These are phyloP conservation scores for Collichthys lucidus DNA, from an alignment of 2,113 vertebrate genomes.

Conservation along the genomic window DNA sequence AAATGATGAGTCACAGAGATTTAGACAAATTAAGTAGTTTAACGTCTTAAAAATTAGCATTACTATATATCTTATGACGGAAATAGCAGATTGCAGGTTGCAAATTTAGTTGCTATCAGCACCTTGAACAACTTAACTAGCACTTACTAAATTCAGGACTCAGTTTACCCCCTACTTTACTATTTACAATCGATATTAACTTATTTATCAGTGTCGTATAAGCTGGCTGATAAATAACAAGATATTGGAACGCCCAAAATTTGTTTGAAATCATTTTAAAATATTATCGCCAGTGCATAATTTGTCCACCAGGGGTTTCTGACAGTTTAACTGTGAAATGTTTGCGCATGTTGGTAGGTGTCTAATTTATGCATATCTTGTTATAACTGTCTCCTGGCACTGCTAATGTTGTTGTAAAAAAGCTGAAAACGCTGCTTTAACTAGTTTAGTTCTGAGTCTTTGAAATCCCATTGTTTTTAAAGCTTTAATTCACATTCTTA, in stretches of 20 bases:
- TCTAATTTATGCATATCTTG: not conserved
- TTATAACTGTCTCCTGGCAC: not conserved
- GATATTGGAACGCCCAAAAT: not conserved
- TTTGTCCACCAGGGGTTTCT: not conserved
- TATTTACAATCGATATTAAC: not conserved
- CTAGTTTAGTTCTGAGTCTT: not conserved
- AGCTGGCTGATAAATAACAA: no score
- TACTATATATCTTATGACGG: not conserved
- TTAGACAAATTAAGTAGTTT: no score
- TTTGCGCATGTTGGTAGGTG: not conserved
- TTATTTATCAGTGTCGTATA: not conserved
- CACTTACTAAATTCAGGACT: not conserved
- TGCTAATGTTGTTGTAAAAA: not conserved
- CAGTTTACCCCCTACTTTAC: not conserved
- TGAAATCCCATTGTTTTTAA: not conserved
- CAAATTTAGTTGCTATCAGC: not conserved
- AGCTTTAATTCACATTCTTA: not conserved
- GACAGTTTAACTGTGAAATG: not conserved
- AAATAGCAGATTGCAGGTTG: not conserved
- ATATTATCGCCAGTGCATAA: not conserved
- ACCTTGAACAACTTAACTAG: not conserved
- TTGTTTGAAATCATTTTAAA: not conserved
- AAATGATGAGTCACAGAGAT: not conserved
- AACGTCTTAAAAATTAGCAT: not conserved
- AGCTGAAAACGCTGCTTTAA: not conserved